Base-by-base conservation (phyloP, 2,113 vertebrate species). In the Festucalex cinctus region DNA sequence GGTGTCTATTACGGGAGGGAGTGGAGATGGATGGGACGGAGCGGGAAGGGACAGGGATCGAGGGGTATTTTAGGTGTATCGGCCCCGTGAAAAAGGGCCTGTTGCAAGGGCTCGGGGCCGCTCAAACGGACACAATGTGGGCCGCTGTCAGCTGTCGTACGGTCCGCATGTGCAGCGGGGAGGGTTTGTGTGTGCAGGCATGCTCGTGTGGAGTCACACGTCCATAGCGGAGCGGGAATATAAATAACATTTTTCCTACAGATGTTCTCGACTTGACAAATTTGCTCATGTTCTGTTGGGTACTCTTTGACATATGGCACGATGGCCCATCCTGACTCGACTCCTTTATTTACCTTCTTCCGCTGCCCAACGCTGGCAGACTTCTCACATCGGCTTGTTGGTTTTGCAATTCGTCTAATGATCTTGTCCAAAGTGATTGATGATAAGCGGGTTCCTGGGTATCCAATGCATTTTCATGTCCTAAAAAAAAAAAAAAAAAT, bases 231-330 rank as follows among this genome's bases (percentile, higher is more conserved):
- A 84, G 75, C 51, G 0, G 44, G 63, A 80, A 73, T 88, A 88
- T 88, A 90, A 90, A 88, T 90, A 87, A 83, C 54, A 86, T 81
- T 86, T 86, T 87, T 86, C 86, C 86, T 87, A 87, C 88, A 86
- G 83, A 90, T 88, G 88, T 87, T 86, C 83, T 88, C 77, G 80
- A 84, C 85, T 88, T 86, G 77, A 85, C 79, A 80, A 80, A 88
- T 87, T 83, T 79, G 77, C 73, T 80, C 53, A 75, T 73, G 77
- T 75, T 69, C 67, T 26, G 36, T 43, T 74, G 77, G 68, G 68
- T 75, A 66, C 81, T 70, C 77, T 71, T 79, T 82, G 81, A 72
- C 80, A 83, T 59, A 64, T 58, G 78, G 68, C 24, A 44, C 14
- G 57, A 71, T 72, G 64, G 63, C 61, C 77, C 69, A 70, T 74